Base-by-base conservation (phyloP, 1,140 invertebrate species). In the Charaxes varanes region DNA sequence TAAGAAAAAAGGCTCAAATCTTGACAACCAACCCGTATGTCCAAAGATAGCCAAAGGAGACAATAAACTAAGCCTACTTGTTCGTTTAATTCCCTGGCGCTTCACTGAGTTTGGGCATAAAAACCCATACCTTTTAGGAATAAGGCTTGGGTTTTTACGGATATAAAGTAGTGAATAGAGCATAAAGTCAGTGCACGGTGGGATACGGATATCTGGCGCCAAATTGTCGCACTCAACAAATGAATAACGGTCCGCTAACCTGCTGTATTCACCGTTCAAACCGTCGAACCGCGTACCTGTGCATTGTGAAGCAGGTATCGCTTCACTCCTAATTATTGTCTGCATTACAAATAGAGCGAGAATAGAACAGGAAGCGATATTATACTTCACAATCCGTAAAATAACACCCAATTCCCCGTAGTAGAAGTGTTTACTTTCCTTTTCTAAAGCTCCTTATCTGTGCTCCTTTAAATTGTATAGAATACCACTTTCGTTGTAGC, bases 251-350 rank as follows among this genome's bases (percentile, higher is more conserved):
- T 63, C 36, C 23, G 40, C 26, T 53, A 62, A 65, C 53, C 54
- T 53, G 57, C 31, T 55, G 28, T 21, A 38, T 32, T 42, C 37
- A 47, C 12, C 16, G 33, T 47, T 41, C 51, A 48, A 64, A 65
- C 64, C 53, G 63, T 62, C 51, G 33, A 43, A 33, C 47, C 44
- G 33, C 41, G 62, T 71, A 76, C 68, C 66, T 68, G 68, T 35
- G 35, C 44, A 63, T 69, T 73, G 67, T 72, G 19, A 14, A 11
- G 28, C 73, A 77, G 73, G 76, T 80, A 77, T 51, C 51, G 36
- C 42, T 28, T 42, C 41, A 55, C 42, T 54, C 31, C 32, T 42
- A 36, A 32, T 41, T 47, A 46, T 63, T 60, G 41, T 49, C 34
- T 42, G 32, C 36, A 53, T 42, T 61, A 59, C 49, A 65, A 69